Base-by-base conservation (phyloP, 2,113 vertebrate species). In the Thermophis baileyi region DNA sequence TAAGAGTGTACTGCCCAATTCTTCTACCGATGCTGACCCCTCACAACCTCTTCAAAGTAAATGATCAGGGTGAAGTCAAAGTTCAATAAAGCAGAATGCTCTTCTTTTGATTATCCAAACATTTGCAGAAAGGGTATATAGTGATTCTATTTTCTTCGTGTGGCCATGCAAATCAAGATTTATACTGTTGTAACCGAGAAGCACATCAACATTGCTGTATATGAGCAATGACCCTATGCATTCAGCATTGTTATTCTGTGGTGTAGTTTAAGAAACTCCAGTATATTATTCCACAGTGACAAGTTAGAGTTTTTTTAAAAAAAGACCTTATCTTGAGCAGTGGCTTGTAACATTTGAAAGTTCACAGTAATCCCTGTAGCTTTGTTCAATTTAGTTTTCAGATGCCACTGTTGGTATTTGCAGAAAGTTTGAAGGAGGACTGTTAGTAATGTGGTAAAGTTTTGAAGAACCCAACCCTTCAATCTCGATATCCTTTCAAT, bases 361-460 rank as follows among this genome's bases (percentile, higher is more conserved):
- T 94, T 91, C 53, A 86, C 14, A 74, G 40, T 25, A 74, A 81
- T 87, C 88, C 44, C 85, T 54, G 16, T 86, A 91, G 90, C 94
- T 91, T 88, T 47, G 63, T 69, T 2, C 1, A 54, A 89, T 60
- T 18, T n/a, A 86, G 63, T 88, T 95, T 87, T 95, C 18, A 44
- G 91, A 27, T 95, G 89, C 63, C 54, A 85, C 94, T 95, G 91
- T 85, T 93, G 93, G 95, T 92, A 87, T 96, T 91, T 93, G 93
- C 92, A 12, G 87, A 96, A 95, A 95, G 44, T 95, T 94, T 91
- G 92, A 88, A 63, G 92, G 94, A 92, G 91, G 85, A 0, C 55
- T 94, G 93, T 96, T 93, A 91, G 92, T 89, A 87, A 91, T 92
- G 60, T 92, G 35, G 27, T 89, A 81, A 93, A 93, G 90, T 86